Conservation (phyloP, 2,797 vertebrate genomes). For the Salarias fasciatus region DNA sequence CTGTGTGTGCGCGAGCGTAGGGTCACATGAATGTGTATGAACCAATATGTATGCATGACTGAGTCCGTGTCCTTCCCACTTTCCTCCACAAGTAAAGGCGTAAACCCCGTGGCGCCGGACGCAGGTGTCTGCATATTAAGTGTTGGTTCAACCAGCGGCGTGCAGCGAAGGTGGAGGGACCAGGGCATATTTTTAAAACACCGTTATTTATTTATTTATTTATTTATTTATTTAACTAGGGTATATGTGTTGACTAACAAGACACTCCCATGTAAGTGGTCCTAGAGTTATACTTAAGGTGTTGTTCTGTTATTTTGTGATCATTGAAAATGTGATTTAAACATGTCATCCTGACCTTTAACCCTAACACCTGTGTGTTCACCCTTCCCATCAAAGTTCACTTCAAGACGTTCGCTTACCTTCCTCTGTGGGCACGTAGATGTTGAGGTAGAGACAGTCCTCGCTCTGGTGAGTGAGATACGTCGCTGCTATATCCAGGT, state of each 20-base stretch:
- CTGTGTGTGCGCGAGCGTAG: constrained; percentile 16
- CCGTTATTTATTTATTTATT: constrained; percentile 36
- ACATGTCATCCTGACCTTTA: constrained; percentile 17
- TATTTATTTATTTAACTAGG: no score
- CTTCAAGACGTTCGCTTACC: constrained; percentile 86
- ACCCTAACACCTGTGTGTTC: constrained; percentile 2
- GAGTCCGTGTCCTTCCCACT: constrained; percentile 69
- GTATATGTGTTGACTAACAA: constrained; percentile 21
- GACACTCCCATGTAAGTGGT: constrained; percentile 14
- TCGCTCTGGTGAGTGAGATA: constrained; percentile 95
- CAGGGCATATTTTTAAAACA: constrained; percentile 1
- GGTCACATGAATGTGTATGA: constrained; percentile 61
- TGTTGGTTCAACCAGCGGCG: constrained; percentile 47
- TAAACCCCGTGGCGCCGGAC: constrained; percentile 57
- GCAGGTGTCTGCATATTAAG: constrained; percentile 76
- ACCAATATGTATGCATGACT: constrained; percentile 76
- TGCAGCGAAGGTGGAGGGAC: background rate
- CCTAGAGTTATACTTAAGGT: background rate
- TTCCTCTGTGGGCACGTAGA: constrained; percentile 96
- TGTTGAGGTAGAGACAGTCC: constrained; percentile 95
- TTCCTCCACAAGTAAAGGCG: constrained; percentile 59
- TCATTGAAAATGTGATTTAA: no score
- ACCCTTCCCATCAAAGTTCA: constrained; percentile 11
- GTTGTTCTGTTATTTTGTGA: no score
- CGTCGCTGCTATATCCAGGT: constrained; percentile 92